Evolutionary conservation across 2,113 vertebrate genomes (phyloP).

Genomic region (Otocyon megalotis): DNA sequence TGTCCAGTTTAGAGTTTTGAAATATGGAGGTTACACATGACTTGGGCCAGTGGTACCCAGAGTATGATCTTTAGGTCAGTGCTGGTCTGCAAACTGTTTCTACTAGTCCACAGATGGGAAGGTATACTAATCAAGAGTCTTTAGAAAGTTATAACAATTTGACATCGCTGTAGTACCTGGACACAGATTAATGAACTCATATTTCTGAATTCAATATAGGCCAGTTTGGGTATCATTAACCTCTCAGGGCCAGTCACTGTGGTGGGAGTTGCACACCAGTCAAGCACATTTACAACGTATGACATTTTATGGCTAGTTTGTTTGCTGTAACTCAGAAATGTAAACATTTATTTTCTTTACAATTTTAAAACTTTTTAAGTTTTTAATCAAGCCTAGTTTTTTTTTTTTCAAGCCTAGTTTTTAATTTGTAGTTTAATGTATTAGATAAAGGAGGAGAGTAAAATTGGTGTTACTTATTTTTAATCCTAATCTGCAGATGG

Average conservation of each 20-base stretch:
- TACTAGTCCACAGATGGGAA: neutral
- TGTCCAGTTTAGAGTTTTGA: neutral
- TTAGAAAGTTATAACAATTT: neutral
- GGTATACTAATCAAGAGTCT: neutral
- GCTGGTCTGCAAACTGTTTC: neutral
- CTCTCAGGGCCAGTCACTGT: neutral
- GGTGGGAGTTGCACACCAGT: neutral
- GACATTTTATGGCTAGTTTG: neutral
- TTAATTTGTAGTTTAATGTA: slow-evolving; percentile 24
- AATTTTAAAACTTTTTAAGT: slow-evolving; percentile 26
- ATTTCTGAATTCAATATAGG: neutral
- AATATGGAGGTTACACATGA: neutral
- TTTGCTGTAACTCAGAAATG: neutral
- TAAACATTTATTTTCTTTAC: neutral
- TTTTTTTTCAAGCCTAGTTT: neutral
- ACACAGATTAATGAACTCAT: neutral
- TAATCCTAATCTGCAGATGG: slow-evolving; percentile 59
- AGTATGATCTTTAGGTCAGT: neutral
- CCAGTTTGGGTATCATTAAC: neutral
- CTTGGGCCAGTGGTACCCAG: neutral
- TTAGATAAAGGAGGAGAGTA: neutral
- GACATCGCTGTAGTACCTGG: neutral
- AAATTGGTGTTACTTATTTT: slow-evolving; percentile 40
- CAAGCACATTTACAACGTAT: neutral
- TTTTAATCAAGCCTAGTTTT: slow-evolving; percentile 46